Conservation (phyloP, 2,113 vertebrate species). For the Typhlomys cinereus region DNA sequence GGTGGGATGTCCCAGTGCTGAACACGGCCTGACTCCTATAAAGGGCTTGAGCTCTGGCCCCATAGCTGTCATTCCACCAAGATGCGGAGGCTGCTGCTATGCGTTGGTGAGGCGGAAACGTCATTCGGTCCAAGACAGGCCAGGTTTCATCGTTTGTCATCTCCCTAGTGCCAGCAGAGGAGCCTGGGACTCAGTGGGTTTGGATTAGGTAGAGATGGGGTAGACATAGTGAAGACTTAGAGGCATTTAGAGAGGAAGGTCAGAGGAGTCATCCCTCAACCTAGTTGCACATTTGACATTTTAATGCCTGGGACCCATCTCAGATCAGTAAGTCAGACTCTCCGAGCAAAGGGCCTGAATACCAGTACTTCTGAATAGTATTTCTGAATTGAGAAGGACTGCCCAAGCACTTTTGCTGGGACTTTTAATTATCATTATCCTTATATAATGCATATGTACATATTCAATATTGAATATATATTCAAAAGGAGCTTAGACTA, state of each 20-base stretch:
- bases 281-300: not conserved
- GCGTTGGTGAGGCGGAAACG: conserved; percentile 69
- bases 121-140: not conserved
- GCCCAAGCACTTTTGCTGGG: not conserved
- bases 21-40: not conserved
- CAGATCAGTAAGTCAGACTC: not conserved
- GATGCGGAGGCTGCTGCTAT: conserved; percentile 65
- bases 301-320: not conserved
- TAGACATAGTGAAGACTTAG: not conserved
- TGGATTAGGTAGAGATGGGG: not conserved
- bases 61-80: not conserved
- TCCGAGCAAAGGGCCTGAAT: not conserved
- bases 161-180: not conserved
- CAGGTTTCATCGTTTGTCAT: not conserved
- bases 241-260: not conserved
- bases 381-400: not conserved
- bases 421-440: not conserved
- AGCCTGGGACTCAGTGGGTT: not conserved
- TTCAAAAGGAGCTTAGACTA: not conserved
- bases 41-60: not conserved
- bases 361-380: not conserved
- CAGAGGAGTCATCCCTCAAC: not conserved
- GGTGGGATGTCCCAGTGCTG: not conserved
- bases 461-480: accelerated
- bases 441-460: not conserved